Conservation (phyloP, 2,113 vertebrate genomes). For the Noctilio leporinus region DNA sequence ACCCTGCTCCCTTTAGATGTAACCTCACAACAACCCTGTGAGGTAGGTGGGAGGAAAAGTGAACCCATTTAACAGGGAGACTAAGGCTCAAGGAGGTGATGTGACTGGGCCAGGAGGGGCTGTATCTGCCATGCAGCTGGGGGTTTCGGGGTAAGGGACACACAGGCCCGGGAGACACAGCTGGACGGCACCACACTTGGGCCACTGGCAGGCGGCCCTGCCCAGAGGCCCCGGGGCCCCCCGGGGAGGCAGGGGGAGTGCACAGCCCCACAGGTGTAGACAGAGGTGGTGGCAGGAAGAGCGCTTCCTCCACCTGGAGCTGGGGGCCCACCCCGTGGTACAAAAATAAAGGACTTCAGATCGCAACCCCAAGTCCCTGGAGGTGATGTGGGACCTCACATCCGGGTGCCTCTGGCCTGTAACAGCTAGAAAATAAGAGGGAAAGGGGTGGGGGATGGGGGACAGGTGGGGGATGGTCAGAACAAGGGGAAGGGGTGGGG, state of each 20-base stretch:
- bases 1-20: not conserved
- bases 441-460: slow-evolving; percentile 54
- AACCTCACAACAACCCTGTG: slow-evolving; percentile 50
- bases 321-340: slow-evolving; percentile 63
- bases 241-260: not conserved
- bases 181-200: not conserved
- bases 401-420: slow-evolving; percentile 81
- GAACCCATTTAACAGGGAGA: not conserved
- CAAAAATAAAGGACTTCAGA: slow-evolving; percentile 80
- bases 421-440: slow-evolving; percentile 76
- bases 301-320: not conserved
- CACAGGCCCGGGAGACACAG: not conserved
- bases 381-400: slow-evolving; percentile 72
- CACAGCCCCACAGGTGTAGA: slow-evolving; percentile 26
- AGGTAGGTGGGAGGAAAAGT: slow-evolving; percentile 24
- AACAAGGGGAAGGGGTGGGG: not conserved
- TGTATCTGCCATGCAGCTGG: slow-evolving; percentile 20
- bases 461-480: not conserved
- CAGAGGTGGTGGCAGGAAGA: not conserved
- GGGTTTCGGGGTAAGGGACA: not conserved
- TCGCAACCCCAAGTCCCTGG: slow-evolving; percentile 71
- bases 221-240: slow-evolving; percentile 32
- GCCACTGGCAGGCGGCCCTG: not conserved
- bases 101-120: not conserved
- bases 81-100: slow-evolving; percentile 22